phyloP scores from a whole-genome alignment of 2,888 invertebrate genomes.

The Podotricha telesiphe region DNA sequence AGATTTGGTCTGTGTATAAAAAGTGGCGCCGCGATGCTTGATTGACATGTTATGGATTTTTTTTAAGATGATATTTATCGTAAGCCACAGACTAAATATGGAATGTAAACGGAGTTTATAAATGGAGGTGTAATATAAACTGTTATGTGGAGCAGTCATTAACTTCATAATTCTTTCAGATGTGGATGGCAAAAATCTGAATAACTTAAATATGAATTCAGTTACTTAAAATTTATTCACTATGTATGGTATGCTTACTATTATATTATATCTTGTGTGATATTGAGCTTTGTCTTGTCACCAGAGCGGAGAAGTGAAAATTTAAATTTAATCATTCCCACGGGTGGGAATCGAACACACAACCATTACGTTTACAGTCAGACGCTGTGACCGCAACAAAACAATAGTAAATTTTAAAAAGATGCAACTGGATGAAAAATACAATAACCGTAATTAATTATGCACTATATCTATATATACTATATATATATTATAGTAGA shows the following conservation, averaged over 20 bases:
- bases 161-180: constrained; percentile 16
- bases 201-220: neutral
- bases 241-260: neutral
- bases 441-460: neutral
- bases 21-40: constrained; percentile 76
- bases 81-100: constrained; percentile 49
- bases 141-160: constrained; percentile 30
- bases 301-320: too few relatives aligned
- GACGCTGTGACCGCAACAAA: too few relatives aligned
- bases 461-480: neutral
- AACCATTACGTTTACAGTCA: too few relatives aligned
- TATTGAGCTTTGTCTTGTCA: too few relatives aligned
- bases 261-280: too few relatives aligned
- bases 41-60: constrained; percentile 74
- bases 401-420: neutral
- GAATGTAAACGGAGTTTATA: constrained; percentile 38
- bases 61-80: constrained; percentile 48
- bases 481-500: too few relatives aligned
- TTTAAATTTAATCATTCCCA: too few relatives aligned
- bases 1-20: constrained; percentile 66
- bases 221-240: neutral
- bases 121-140: constrained; percentile 39
- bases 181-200: neutral
- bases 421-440: neutral
- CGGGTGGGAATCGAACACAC: too few relatives aligned